phyloP scores from a whole-genome alignment of 2,797 vertebrate genomes.

The Clarias pachynema region DNA sequence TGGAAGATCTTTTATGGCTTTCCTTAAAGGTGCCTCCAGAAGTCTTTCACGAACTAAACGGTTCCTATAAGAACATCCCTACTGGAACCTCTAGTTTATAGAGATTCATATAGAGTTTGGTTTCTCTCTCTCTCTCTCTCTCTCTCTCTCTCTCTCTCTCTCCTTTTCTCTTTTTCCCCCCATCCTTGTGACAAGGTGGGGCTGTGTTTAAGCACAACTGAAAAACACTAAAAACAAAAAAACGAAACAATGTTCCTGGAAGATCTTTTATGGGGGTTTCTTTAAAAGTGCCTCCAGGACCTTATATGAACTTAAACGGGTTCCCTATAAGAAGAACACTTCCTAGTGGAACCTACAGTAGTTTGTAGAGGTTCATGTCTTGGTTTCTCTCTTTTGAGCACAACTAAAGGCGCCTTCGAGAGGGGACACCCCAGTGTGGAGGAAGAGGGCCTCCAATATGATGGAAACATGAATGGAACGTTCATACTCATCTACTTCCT shows the following conservation, averaged over 20 bases:
- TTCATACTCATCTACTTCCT: constrained; percentile 3
- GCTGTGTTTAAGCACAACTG: neutral
- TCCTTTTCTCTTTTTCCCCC: neutral
- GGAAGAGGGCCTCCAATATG: neutral
- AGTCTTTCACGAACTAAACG: neutral
- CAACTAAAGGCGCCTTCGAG: neutral
- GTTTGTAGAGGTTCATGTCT: too few species aligned
- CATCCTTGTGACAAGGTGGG: neutral
- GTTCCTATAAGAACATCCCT: neutral
- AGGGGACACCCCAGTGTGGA: neutral
- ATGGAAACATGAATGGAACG: neutral
- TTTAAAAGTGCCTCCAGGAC: too few species aligned
- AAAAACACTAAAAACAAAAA: neutral
- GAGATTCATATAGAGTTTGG: neutral
- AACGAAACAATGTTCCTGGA: too few species aligned
- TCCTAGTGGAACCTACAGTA: too few species aligned
- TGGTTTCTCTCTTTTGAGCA: neutral
- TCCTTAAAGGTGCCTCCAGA: constrained; percentile 41
- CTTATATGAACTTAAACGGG: too few species aligned
- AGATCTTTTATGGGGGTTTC: too few species aligned
- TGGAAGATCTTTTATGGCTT: constrained; percentile 9
- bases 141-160: neutral
- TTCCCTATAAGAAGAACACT: too few species aligned
- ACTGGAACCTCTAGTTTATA: neutral
- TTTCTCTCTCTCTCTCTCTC: neutral